These are phyloP conservation scores for Tachina fera DNA, from an alignment of 2,888 invertebrate genomes.

Conservation along the genomic window DNA sequence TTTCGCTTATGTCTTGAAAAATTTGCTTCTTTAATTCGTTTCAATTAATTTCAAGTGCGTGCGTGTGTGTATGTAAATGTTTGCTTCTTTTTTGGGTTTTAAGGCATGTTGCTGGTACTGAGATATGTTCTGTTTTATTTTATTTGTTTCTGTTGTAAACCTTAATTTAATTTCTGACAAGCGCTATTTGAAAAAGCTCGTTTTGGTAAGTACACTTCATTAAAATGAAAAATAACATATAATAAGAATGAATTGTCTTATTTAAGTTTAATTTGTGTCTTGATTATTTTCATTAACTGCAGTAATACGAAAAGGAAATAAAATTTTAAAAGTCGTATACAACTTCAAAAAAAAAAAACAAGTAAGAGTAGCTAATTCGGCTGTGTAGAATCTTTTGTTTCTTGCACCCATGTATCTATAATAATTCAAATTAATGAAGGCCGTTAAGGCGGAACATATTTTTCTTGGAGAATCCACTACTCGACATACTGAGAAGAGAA, in stretches of 20 bases:
- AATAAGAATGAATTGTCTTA: conserved; percentile 58
- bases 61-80: no score
- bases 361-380: background rate
- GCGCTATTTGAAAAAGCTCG: conserved; percentile 31
- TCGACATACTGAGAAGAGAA: no score
- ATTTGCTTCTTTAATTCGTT: no score
- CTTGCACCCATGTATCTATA: no score
- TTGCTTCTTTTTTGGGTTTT: background rate
- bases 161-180: conserved; percentile 60
- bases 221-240: conserved; percentile 62
- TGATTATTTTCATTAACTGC: conserved; percentile 52
- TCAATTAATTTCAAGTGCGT: no score
- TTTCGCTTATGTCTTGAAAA: no score
- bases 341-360: background rate
- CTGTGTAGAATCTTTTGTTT: no score
- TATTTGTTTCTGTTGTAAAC: background rate
- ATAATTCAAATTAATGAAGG: no score
- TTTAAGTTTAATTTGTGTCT: conserved; percentile 63
- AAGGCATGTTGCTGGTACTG: background rate
- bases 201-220: conserved; percentile 60
- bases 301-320: conserved; percentile 19
- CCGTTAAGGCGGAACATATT: no score
- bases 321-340: background rate
- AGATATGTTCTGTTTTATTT: background rate
- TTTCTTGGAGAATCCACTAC: no score